Evolutionary conservation across 2,113 vertebrate species (phyloP).

Genomic region (Scartelaos histophorus): DNA sequence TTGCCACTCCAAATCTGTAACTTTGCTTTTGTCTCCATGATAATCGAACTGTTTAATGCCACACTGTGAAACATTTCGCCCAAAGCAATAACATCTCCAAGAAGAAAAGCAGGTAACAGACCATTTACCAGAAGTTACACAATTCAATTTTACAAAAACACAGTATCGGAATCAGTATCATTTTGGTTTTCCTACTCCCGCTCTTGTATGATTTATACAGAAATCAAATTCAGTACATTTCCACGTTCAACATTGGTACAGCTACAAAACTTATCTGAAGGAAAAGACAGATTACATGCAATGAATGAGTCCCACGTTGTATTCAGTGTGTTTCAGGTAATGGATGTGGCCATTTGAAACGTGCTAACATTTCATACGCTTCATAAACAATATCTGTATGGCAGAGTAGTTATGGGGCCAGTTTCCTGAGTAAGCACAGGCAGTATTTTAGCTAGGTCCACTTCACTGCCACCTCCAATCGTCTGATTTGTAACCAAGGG

Average conservation of each 20-base stretch:
- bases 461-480: constrained; percentile 51
- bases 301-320: constrained; percentile 11
- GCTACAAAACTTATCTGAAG: constrained; percentile 3
- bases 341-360: constrained; percentile 6
- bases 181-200: too few species aligned
- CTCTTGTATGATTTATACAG: background rate
- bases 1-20: too few species aligned
- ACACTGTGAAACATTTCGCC: too few species aligned
- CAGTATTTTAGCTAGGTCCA: constrained; percentile 62
- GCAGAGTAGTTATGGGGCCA: constrained; percentile 20
- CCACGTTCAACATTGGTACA: constrained; percentile 1
- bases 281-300: constrained; percentile 16
- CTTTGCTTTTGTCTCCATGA: too few species aligned
- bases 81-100: too few species aligned
- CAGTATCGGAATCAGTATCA: too few species aligned
- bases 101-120: too few species aligned
- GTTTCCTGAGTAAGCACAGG: constrained; percentile 32
- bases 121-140: too few species aligned
- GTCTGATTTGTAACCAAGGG: constrained; percentile 68
- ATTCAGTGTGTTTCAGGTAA: background rate
- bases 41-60: too few species aligned
- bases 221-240: constrained; percentile 4
- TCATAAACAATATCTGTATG: constrained; percentile 40
- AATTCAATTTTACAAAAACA: too few species aligned
- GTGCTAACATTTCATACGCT: background rate